Evolutionary conservation across 2,113 vertebrate genomes (phyloP).

Genomic region (Empidonax alnorum): DNA sequence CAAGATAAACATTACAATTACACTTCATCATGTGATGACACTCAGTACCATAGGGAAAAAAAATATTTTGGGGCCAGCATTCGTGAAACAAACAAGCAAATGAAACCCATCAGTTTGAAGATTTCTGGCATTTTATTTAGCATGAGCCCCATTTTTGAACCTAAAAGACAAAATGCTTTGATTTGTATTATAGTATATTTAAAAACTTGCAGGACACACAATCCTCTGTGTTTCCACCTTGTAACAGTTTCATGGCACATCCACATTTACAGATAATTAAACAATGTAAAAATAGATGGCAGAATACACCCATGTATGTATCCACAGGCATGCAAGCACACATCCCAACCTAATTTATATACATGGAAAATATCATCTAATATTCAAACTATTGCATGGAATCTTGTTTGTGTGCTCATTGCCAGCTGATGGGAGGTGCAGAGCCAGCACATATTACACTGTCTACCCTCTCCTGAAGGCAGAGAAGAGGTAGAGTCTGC

Average conservation of each 20-base stretch:
- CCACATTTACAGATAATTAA: not conserved
- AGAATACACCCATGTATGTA: not conserved
- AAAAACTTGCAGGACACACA: not conserved
- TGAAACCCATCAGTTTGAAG: not conserved
- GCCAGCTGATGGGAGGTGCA: not conserved
- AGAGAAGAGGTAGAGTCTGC: not conserved
- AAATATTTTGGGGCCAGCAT: not conserved
- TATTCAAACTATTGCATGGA: not conserved
- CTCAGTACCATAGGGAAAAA: not conserved
- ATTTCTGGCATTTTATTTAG: not conserved
- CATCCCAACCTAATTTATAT: not conserved
- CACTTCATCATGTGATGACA: not conserved
- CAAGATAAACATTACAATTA: not conserved
- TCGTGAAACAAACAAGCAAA: not conserved
- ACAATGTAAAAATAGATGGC: not conserved
- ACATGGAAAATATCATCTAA: not conserved
- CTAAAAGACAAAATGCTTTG: not conserved
- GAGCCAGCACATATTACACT: not conserved
- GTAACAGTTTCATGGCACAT: not conserved
- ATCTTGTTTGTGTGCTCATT: not conserved
- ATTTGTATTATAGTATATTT: not conserved
- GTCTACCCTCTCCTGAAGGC: not conserved
- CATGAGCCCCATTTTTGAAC: not conserved
- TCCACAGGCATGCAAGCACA: not conserved
- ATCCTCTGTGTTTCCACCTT: not conserved